phyloP scores from a whole-genome alignment of 2,113 vertebrate genomes.

The Etheostoma cragini region DNA sequence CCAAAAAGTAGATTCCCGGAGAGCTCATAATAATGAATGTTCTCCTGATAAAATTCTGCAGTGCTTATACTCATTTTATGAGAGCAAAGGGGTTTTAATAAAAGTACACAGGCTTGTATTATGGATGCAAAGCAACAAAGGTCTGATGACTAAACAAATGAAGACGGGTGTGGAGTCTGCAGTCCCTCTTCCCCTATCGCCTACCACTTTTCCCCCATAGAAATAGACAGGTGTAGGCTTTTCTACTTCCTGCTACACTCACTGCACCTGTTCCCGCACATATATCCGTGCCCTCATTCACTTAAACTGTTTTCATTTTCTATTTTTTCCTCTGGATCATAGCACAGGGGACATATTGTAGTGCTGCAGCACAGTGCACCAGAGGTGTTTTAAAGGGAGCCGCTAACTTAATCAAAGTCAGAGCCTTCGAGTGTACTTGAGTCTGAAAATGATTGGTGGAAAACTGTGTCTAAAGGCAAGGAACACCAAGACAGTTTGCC shows the following conservation, averaged over 20 bases:
- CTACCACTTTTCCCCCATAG: background rate
- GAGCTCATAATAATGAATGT: conserved; percentile 62
- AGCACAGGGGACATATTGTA: conserved; percentile 29
- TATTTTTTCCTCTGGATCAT: conserved; percentile 24
- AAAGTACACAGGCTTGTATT: conserved; percentile 50
- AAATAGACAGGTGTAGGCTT: background rate
- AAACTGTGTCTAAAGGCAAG: conserved; percentile 10
- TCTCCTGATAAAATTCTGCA: conserved; percentile 66
- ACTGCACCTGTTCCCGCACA: conserved; percentile 23
- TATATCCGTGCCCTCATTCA: conserved; percentile 23
- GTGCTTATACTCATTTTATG: conserved; percentile 58
- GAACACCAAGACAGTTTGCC: background rate
- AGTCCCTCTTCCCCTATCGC: background rate
- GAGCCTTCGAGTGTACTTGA: conserved; percentile 29
- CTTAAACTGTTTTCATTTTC: conserved; percentile 26
- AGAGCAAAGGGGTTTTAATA: conserved; percentile 51
- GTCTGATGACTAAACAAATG: conserved; percentile 47
- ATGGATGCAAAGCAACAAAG: conserved; percentile 55
- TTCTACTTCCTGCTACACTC: background rate
- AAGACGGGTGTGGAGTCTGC: conserved; percentile 22
- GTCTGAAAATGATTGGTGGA: conserved; percentile 27
- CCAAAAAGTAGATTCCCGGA: conserved; percentile 41
- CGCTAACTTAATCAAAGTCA: conserved; percentile 60
- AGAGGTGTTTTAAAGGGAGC: conserved; percentile 46
- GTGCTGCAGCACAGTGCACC: conserved; percentile 16